phyloP scores from a whole-genome alignment of 1,140 invertebrate genomes.

The Plodia interpunctella region DNA sequence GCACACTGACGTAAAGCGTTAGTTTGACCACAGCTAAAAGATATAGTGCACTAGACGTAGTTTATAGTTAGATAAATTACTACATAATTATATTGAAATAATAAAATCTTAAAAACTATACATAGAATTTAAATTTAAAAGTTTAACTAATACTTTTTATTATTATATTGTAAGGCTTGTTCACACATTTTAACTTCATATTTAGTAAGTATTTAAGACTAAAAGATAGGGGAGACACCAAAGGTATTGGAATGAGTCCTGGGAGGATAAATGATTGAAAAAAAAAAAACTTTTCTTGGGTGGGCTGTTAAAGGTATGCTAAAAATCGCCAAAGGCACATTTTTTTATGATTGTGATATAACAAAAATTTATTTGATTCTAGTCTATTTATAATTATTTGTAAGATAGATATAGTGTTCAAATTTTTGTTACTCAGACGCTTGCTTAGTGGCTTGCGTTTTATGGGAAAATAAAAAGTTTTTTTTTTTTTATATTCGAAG shows the following conservation, averaged over 20 bases:
- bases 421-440: conserved; percentile 3
- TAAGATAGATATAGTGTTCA: conserved; percentile 22
- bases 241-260: conserved; percentile 45
- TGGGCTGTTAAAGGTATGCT: conserved; percentile 27
- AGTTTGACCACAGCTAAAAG: conserved; percentile 73
- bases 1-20: conserved; percentile 49
- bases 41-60: conserved; percentile 68
- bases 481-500: conserved; percentile 34
- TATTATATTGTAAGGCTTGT: conserved; percentile 74
- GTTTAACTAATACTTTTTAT: conserved; percentile 75
- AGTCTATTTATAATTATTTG: conserved; percentile 18
- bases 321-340: conserved; percentile 55
- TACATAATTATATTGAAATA: conserved; percentile 67
- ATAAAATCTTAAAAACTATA: conserved; percentile 73
- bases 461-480: conserved; percentile 8
- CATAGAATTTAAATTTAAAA: conserved; percentile 75
- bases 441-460: conserved; percentile 17
- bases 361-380: conserved; percentile 38
- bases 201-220: conserved; percentile 64
- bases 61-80: conserved; percentile 70
- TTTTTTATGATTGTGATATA: conserved; percentile 60
- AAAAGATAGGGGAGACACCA: conserved; percentile 42
- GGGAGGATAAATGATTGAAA: conserved; percentile 42
- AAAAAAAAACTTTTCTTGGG: conserved; percentile 35
- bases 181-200: conserved; percentile 76